phyloP scores from a whole-genome alignment of 2,113 vertebrate species.

The Rana temporaria region DNA sequence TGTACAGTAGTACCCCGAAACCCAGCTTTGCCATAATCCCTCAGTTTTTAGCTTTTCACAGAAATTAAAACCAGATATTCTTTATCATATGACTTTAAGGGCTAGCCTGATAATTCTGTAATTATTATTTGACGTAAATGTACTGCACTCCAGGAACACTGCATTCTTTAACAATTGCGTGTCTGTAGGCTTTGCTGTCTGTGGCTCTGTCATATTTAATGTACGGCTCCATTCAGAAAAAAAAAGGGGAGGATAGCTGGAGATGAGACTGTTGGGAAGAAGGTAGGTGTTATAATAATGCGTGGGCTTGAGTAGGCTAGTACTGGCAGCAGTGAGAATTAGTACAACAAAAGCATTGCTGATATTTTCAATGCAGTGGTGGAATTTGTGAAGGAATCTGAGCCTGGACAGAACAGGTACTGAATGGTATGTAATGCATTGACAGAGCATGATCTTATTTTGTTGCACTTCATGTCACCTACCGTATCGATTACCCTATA shows the following conservation, averaged over 20 bases:
- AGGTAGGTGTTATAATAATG: constrained; percentile 66
- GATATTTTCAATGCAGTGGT: constrained; percentile 59
- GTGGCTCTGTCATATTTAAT: constrained; percentile 18
- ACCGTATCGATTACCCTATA: too few species aligned
- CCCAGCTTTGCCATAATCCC: too few species aligned
- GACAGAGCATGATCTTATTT: too few species aligned
- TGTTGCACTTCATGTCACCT: too few species aligned
- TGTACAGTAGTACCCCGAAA: neutral
- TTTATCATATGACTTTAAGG: too few species aligned
- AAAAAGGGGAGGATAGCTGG: constrained; percentile 5
- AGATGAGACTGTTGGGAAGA: constrained; percentile 51
- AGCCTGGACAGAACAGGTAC: constrained; percentile 15
- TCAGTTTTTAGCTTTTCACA: too few species aligned
- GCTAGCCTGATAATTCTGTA: neutral
- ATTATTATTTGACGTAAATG: too few species aligned
- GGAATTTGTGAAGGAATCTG: constrained; percentile 43
- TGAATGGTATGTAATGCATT: neutral
- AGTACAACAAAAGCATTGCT: constrained; percentile 65
- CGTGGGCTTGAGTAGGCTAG: constrained; percentile 62
- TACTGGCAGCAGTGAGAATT: constrained; percentile 65
- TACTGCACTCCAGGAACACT: too few species aligned
- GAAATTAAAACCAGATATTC: too few species aligned
- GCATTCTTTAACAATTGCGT: neutral
- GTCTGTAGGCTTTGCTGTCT: neutral
- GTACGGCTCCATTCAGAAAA: constrained; percentile 54